phyloP scores from a whole-genome alignment of 2,113 vertebrate species.

The Muntiacus reevesi region DNA sequence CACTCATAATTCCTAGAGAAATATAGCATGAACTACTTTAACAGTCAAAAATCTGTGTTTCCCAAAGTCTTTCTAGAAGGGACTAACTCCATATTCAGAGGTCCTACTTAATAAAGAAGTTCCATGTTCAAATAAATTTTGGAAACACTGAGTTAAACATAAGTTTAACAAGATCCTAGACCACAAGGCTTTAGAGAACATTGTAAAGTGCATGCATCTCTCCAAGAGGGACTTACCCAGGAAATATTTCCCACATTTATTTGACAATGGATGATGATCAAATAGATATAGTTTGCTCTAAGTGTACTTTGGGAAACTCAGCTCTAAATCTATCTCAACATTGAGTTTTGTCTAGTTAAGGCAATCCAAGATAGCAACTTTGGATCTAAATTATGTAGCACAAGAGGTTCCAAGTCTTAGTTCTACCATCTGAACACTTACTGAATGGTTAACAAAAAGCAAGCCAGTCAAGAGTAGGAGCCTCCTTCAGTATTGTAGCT shows the following conservation, averaged over 20 bases:
- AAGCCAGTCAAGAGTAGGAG: neutral
- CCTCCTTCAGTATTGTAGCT: neutral
- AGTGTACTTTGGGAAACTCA: constrained; percentile 62
- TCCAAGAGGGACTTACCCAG: neutral
- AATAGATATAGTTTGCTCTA: neutral
- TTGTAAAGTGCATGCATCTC: neutral
- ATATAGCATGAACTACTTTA: constrained; percentile 14
- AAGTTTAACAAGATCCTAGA: neutral
- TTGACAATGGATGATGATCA: neutral
- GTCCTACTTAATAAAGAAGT: neutral
- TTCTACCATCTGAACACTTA: neutral
- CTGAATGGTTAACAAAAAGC: neutral
- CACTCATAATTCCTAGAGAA: constrained; percentile 31
- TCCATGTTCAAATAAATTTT: neutral
- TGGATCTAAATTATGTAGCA: neutral
- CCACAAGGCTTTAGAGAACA: neutral
- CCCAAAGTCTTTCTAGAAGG: constrained; percentile 54
- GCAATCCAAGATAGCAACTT: neutral
- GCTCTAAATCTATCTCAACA: constrained; percentile 18
- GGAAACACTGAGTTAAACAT: neutral
- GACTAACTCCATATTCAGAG: neutral
- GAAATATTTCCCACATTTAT: neutral
- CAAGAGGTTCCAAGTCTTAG: neutral
- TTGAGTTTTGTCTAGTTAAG: constrained; percentile 67
- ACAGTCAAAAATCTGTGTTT: constrained; percentile 51